Evolutionary conservation across 2,797 vertebrate genomes (phyloP).

Genomic region (Gymnothorax reevesii): DNA sequence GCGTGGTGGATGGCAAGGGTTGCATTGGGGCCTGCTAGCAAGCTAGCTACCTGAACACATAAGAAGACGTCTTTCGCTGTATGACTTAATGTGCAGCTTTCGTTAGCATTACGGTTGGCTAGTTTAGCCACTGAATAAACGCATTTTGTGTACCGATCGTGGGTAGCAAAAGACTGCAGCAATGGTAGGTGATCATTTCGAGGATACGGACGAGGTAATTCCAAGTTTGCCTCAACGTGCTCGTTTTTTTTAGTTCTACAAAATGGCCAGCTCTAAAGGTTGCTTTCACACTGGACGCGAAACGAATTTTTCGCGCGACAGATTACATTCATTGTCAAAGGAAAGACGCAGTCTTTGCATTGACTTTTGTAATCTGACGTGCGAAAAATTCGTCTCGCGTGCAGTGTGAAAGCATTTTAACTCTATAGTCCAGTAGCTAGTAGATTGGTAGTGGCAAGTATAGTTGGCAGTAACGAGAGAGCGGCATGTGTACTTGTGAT

Average conservation of each 20-base stretch:
- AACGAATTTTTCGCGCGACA: too few species aligned
- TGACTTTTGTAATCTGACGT: too few species aligned
- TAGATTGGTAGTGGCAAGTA: constrained; percentile 22
- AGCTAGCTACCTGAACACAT: neutral
- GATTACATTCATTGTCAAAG: too few species aligned
- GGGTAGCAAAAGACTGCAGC: neutral
- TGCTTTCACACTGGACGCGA: neutral
- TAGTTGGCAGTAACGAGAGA: constrained; percentile 29
- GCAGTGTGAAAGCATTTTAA: too few species aligned
- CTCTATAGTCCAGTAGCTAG: constrained; percentile 19
- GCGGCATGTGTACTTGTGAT: neutral
- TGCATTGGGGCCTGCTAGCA: constrained; percentile 53
- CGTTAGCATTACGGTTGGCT: constrained; percentile 24
- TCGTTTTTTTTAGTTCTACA: constrained; percentile 20
- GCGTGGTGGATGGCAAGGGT: constrained; percentile 34
- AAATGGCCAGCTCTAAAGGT: constrained; percentile 34
- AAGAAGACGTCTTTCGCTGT: neutral
- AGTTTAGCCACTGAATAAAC: constrained; percentile 23
- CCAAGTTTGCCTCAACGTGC: neutral
- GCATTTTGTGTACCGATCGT: neutral
- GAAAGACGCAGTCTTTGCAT: too few species aligned
- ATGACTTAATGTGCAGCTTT: constrained; percentile 20
- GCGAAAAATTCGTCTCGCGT: too few species aligned
- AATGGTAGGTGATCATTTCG: neutral
- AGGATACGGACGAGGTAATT: too few species aligned